Evolutionary conservation across 2,797 vertebrate species (phyloP).

Genomic region (Rachycentron canadum): DNA sequence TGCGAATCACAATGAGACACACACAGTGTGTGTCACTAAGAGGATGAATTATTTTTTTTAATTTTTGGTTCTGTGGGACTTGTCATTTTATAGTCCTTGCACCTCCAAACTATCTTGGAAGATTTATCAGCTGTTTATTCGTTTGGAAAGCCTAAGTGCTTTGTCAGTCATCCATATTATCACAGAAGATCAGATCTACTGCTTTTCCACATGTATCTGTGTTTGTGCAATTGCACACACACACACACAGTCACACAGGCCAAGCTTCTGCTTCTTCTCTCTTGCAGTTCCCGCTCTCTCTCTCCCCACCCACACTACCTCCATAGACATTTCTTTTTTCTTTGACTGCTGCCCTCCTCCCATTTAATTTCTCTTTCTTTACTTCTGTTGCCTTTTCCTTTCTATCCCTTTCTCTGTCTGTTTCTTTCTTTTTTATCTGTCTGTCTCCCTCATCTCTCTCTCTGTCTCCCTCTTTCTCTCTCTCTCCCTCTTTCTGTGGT

Average conservation of each 20-base stretch:
- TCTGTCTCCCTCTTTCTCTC: slow-evolving; percentile 35
- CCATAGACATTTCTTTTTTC: slow-evolving; percentile 65
- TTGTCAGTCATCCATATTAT: slow-evolving; percentile 53
- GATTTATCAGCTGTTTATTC: slow-evolving; percentile 42
- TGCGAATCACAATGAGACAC: slow-evolving; percentile 11
- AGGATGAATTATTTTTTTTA: not conserved
- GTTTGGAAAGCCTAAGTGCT: slow-evolving; percentile 48
- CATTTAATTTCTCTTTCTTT: slow-evolving; percentile 57
- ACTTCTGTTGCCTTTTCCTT: slow-evolving; percentile 48
- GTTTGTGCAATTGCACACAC: slow-evolving; percentile 3
- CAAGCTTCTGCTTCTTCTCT: slow-evolving; percentile 69
- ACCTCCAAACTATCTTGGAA: not conserved
- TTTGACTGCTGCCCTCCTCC: slow-evolving; percentile 28
- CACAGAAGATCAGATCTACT: slow-evolving; percentile 52
- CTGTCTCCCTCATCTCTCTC: slow-evolving; percentile 19
- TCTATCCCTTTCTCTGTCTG: slow-evolving; percentile 33
- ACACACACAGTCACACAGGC: slow-evolving; percentile 31
- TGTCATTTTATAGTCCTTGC: not conserved
- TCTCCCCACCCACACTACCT: slow-evolving; percentile 63
- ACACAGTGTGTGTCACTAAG: not conserved
- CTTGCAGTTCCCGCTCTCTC: slow-evolving; percentile 61
- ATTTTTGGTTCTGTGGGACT: not conserved
- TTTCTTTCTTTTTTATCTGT: slow-evolving; percentile 30
- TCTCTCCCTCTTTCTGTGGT: slow-evolving; percentile 76
- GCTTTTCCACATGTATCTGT: slow-evolving; percentile 15